Evolutionary conservation across 2,888 invertebrate genomes (phyloP).

Genomic region (Oxystoma pomonae): DNA sequence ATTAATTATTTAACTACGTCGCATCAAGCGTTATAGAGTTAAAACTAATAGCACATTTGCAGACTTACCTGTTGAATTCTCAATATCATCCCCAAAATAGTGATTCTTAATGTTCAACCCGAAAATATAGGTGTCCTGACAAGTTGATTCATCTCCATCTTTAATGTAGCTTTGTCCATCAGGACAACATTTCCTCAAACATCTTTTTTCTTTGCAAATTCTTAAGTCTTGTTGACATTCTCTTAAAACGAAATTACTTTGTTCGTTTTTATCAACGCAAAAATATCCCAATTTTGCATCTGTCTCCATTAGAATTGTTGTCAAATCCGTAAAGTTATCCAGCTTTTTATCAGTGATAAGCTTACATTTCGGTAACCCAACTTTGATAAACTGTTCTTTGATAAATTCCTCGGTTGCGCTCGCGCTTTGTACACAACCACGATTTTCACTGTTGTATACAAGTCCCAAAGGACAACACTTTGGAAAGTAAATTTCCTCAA

Average conservation of each 20-base stretch:
- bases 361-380: slow-evolving; percentile 34
- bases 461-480: slow-evolving; percentile 37
- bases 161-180: slow-evolving; percentile 50
- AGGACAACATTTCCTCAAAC: slow-evolving; percentile 55
- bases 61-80: slow-evolving; percentile 31
- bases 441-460: slow-evolving; percentile 27
- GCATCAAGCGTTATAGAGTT: no score
- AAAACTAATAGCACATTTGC: no score
- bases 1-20: no score
- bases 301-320: slow-evolving; percentile 1
- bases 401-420: slow-evolving; percentile 22
- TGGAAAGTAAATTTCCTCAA: slow-evolving; percentile 19
- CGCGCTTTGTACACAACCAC: slow-evolving; percentile 27
- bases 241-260: slow-evolving; percentile 27
- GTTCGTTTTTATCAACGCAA: slow-evolving; percentile 30
- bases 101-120: slow-evolving; percentile 31
- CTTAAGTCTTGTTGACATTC: slow-evolving; percentile 30
- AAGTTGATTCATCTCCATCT: slow-evolving; percentile 26
- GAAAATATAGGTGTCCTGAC: slow-evolving; percentile 31
- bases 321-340: slow-evolving; percentile 3
- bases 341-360: slow-evolving; percentile 29
- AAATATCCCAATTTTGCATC: slow-evolving; percentile 7
- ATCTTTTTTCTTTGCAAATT: slow-evolving; percentile 35
- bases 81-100: slow-evolving; percentile 28
- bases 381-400: slow-evolving; percentile 27